phyloP scores from a whole-genome alignment of 2,888 invertebrate species.

The Netelia melanura region DNA sequence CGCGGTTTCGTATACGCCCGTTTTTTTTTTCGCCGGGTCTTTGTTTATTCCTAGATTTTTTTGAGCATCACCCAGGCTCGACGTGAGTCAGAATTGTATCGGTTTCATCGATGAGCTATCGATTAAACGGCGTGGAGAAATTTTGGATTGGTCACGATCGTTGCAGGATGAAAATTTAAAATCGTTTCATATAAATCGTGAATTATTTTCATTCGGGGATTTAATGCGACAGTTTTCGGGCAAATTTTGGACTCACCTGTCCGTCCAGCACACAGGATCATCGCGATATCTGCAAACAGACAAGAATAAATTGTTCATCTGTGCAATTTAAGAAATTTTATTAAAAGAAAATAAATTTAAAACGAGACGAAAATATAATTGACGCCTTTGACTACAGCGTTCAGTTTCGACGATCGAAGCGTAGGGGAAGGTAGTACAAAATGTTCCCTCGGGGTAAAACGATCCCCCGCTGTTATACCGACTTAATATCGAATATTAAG shows the following conservation, averaged over 20 bases:
- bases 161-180: not conserved
- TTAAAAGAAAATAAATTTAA: constrained; percentile 24
- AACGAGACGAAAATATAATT: not conserved
- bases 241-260: constrained; percentile 88
- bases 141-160: too few relatives aligned
- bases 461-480: too few relatives aligned
- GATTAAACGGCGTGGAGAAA: too few relatives aligned
- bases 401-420: not conserved
- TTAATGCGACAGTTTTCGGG: constrained; percentile 5
- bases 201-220: not conserved
- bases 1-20: constrained; percentile 66
- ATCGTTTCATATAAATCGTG: not conserved
- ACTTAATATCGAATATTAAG: too few relatives aligned
- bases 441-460: too few relatives aligned
- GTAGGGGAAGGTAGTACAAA: not conserved
- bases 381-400: constrained; percentile 25
- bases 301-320: constrained; percentile 79
- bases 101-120: not conserved
- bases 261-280: constrained; percentile 95
- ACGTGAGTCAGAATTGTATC: not conserved
- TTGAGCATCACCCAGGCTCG: not conserved
- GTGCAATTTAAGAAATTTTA: not conserved
- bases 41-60: constrained; percentile 4
- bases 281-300: constrained; percentile 92
- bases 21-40: constrained; percentile 56